phyloP scores from a whole-genome alignment of 2,797 vertebrate species.

The Petrocephalus schoutedeni region DNA sequence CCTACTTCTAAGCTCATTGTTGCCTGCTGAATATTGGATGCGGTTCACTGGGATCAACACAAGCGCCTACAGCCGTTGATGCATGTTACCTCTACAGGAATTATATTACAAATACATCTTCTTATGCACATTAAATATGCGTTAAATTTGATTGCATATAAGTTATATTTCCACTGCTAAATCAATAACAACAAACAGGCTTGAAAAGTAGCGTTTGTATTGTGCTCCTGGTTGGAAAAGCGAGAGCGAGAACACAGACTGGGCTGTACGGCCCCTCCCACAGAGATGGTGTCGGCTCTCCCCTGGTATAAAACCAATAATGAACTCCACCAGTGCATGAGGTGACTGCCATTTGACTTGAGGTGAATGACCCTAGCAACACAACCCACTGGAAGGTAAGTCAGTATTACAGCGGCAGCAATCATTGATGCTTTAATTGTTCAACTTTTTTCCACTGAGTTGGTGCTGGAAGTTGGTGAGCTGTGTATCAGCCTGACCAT shows the following conservation, averaged over 20 bases:
- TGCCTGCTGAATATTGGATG: neutral
- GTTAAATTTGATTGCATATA: neutral
- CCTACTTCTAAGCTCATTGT: neutral
- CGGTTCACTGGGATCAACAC: neutral
- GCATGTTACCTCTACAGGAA: neutral
- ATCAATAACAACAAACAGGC: neutral
- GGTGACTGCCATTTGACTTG: constrained; percentile 19
- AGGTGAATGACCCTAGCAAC: constrained; percentile 32
- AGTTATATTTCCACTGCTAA: neutral
- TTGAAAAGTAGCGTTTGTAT: neutral
- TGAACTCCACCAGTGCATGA: neutral
- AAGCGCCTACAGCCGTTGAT: neutral
- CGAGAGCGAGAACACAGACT: neutral
- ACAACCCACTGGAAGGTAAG: constrained; percentile 39
- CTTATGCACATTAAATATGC: neutral
- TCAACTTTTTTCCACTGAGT: neutral
- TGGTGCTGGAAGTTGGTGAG: neutral
- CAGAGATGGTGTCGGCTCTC: constrained; percentile 17
- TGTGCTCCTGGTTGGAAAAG: neutral
- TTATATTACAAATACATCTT: neutral
- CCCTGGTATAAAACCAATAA: constrained; percentile 38
- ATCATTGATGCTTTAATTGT: constrained; percentile 9
- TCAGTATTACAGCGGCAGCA: neutral
- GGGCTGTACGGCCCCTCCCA: constrained; percentile 33
- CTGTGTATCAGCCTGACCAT: neutral